Conservation (phyloP, 1,140 invertebrate species). For the Pararge aegeria region DNA sequence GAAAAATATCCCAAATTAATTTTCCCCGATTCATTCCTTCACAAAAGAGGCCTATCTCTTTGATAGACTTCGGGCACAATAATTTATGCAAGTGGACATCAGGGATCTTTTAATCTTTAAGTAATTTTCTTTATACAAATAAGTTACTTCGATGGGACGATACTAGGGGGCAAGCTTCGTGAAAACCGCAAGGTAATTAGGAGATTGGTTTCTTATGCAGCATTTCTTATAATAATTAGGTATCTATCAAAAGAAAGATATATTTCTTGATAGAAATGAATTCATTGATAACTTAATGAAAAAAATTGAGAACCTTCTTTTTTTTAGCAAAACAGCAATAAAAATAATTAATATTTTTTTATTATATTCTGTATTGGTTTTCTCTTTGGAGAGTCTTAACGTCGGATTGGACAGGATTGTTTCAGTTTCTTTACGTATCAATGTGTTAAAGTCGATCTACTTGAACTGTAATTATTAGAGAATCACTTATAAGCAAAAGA, state of each 20-base stretch:
- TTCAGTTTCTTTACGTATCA: too few species aligned
- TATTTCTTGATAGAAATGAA: too few species aligned
- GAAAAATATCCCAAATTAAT: conserved; percentile 67
- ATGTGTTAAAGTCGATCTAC: too few species aligned
- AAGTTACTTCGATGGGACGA: conserved; percentile 7
- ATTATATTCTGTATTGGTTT: too few species aligned
- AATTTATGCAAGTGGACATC: conserved; percentile 76
- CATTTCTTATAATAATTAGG: background rate
- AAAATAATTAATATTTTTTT: too few species aligned
- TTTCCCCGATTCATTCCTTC: conserved; percentile 58
- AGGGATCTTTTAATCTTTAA: conserved; percentile 53
- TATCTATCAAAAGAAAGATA: background rate
- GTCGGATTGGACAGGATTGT: too few species aligned
- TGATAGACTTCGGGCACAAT: conserved; percentile 63
- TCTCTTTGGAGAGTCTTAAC: too few species aligned
- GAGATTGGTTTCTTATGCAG: background rate
- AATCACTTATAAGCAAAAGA: too few species aligned
- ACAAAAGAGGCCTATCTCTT: conserved; percentile 66
- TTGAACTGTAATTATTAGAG: too few species aligned
- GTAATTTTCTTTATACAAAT: conserved; percentile 54
- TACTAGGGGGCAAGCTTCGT: background rate
- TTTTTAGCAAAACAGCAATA: too few species aligned
- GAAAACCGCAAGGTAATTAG: conserved; percentile 6
- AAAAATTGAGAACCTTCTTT: too few species aligned
- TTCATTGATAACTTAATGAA: too few species aligned